Evolutionary conservation across 2,888 invertebrate genomes (phyloP).

Genomic region (Synanthedon formicaeformis): DNA sequence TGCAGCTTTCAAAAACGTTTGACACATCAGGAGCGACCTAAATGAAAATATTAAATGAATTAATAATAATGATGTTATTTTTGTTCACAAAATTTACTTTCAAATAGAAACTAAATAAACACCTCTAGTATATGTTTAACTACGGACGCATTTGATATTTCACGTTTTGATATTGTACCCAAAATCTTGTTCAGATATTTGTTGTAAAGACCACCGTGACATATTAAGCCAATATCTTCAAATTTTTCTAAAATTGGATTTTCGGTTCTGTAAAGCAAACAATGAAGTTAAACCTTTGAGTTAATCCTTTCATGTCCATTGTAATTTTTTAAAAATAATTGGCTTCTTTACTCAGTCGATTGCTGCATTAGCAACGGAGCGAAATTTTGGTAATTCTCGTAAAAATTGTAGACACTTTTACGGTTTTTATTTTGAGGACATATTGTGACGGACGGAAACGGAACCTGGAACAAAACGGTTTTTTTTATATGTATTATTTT

Average conservation of each 20-base stretch:
- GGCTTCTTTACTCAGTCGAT: background rate
- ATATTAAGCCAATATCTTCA: background rate
- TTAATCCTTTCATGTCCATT: no score
- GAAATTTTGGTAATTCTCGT: background rate
- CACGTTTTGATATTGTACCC: background rate
- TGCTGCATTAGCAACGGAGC: background rate
- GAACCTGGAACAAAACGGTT: conserved; percentile 18
- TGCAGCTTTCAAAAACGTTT: conserved; percentile 5
- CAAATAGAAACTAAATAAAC: no score
- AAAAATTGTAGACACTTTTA: conserved; percentile 14
- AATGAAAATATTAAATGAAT: no score
- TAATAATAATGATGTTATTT: no score
- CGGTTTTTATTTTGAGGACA: conserved; percentile 29
- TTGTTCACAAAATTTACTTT: no score
- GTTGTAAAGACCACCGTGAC: background rate
- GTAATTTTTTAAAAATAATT: background rate
- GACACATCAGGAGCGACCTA: conserved; percentile 11
- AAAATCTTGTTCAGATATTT: background rate
- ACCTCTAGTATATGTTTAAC: background rate
- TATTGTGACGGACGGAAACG: conserved; percentile 36
- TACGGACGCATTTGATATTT: background rate
- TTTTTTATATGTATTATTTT: background rate
- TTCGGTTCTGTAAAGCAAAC: background rate
- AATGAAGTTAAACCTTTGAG: no score
- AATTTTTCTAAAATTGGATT: background rate